These are phyloP conservation scores for Lerema accius DNA, from an alignment of 1,140 invertebrate genomes.

Conservation along the genomic window DNA sequence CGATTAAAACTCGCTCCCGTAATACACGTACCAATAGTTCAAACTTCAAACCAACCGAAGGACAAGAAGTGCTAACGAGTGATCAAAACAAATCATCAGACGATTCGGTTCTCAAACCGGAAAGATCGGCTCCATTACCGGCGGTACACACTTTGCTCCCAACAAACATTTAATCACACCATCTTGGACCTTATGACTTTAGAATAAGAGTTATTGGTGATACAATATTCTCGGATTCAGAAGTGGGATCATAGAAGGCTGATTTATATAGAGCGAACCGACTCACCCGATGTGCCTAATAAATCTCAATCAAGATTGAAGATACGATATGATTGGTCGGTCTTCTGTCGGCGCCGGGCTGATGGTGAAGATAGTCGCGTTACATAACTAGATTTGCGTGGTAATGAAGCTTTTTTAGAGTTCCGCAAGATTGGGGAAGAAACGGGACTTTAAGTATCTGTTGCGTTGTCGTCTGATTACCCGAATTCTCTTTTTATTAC, in stretches of 20 bases:
- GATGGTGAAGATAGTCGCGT: slow-evolving; percentile 57
- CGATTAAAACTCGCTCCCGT: slow-evolving; percentile 14
- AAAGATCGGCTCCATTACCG: slow-evolving; percentile 49
- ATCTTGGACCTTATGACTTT: slow-evolving; percentile 29
- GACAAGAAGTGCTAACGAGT: slow-evolving; percentile 62
- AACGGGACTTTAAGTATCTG: no score
- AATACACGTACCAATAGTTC: slow-evolving; percentile 15
- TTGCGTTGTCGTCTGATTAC: no score
- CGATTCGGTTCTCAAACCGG: slow-evolving; percentile 50
- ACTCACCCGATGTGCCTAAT: slow-evolving; percentile 63
- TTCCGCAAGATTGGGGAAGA: neutral
- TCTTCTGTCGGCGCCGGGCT: slow-evolving; percentile 66
- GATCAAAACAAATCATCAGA: slow-evolving; percentile 65
- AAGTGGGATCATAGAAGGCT: slow-evolving; percentile 51
- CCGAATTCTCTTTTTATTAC: no score
- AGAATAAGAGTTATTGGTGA: slow-evolving; percentile 24
- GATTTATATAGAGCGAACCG: slow-evolving; percentile 64
- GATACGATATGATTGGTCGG: slow-evolving; percentile 73
- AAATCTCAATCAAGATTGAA: slow-evolving; percentile 78
- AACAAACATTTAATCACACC: neutral
- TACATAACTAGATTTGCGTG: slow-evolving; percentile 73
- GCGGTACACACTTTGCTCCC: slow-evolving; percentile 2
- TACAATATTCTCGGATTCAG: slow-evolving; percentile 22
- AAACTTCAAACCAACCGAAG: slow-evolving; percentile 18
- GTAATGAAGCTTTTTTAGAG: slow-evolving; percentile 50